Percentiles rank a stretch among this genome's conserved stretches.
Evolutionary conservation across 1,140 invertebrate species (phyloP).

Genomic region (Hylyphantes graminicola): DNA sequence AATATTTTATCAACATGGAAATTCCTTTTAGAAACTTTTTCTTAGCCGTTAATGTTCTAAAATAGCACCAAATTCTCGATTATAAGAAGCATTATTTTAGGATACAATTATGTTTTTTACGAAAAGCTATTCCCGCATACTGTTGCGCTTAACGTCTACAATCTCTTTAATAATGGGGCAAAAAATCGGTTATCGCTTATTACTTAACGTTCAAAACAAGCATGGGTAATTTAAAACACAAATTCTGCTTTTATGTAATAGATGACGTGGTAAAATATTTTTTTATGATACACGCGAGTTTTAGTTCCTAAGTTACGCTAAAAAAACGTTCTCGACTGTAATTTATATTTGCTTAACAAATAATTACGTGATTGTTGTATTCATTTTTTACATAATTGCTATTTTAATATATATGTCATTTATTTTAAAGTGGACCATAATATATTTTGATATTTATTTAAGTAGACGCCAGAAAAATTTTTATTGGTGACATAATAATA

Average conservation of each 20-base stretch:
- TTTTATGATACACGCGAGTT: too few species aligned
- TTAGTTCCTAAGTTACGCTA: too few species aligned
- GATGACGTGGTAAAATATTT: not conserved
- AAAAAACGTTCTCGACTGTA: too few species aligned
- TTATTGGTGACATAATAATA: too few species aligned
- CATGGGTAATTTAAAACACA: constrained; percentile 27
- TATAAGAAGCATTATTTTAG: constrained; percentile 55
- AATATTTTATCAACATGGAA: constrained; percentile 34
- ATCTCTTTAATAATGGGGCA: constrained; percentile 41
- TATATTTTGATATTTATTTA: too few species aligned
- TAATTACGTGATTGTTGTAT: too few species aligned
- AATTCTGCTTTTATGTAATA: constrained; percentile 5
- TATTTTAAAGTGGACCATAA: too few species aligned
- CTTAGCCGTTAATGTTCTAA: constrained; percentile 30
- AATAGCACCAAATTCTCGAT: constrained; percentile 53
- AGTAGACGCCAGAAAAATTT: too few species aligned
- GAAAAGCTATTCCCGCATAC: constrained; percentile 23
- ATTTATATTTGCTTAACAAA: too few species aligned
- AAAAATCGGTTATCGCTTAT: constrained; percentile 21
- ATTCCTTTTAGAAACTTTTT: constrained; percentile 20
- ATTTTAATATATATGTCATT: too few species aligned
- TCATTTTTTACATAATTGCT: too few species aligned
- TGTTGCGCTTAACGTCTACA: not conserved
- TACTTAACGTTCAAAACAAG: constrained; percentile 3
- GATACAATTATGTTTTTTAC: constrained; percentile 37